These are phyloP conservation scores for Panthera uncia DNA, from an alignment of 2,113 vertebrate species.

Conservation along the genomic window DNA sequence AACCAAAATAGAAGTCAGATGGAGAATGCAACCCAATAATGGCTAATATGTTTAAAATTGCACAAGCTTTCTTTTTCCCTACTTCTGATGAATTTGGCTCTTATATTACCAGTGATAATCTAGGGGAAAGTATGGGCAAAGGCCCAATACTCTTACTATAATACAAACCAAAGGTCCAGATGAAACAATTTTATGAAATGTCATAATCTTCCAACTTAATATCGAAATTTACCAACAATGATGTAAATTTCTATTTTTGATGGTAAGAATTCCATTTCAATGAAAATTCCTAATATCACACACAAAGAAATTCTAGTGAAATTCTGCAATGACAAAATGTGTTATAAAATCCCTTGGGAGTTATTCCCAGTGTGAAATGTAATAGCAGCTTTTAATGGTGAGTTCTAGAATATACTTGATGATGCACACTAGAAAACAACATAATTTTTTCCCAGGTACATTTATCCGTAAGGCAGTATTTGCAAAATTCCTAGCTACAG, in stretches of 20 bases:
- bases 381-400: not conserved
- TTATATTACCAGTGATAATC: not conserved
- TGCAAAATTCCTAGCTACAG: not conserved
- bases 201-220: not conserved
- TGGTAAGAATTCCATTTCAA: not conserved
- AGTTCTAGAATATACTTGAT: not conserved
- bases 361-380: not conserved
- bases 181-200: not conserved
- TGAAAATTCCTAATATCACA: not conserved
- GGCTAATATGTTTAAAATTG: not conserved
- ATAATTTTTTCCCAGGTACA: not conserved
- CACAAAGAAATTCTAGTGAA: not conserved
- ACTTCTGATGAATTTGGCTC: not conserved
- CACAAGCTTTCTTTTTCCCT: not conserved
- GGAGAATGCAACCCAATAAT: not conserved
- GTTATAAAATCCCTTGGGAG: not conserved
- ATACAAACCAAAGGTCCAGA: not conserved
- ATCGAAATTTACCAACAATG: not conserved
- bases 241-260: not conserved
- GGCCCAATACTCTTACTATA: not conserved
- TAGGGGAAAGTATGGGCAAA: not conserved
- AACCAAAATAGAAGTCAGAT: not conserved
- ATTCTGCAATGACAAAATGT: constrained; percentile 1
- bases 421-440: not conserved
- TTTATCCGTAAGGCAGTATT: not conserved